phyloP scores from a whole-genome alignment of 2,113 vertebrate species.

The Orycteropus afer region DNA sequence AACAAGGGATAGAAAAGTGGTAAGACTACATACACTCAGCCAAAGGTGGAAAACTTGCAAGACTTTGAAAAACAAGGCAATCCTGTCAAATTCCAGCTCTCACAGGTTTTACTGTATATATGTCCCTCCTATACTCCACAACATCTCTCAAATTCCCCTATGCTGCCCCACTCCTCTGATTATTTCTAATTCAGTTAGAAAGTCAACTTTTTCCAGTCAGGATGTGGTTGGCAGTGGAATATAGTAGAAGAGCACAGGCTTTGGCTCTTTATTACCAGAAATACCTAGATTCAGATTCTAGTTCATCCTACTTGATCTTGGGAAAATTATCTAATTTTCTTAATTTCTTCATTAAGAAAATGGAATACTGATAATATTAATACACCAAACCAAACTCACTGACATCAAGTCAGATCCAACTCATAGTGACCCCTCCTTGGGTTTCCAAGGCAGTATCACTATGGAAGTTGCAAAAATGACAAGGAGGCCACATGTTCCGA shows the following conservation, averaged over 20 bases:
- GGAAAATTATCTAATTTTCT: constrained; percentile 18
- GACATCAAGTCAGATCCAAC: not conserved
- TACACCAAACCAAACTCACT: too few relatives aligned
- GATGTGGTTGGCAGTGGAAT: not conserved
- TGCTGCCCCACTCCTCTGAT: not conserved
- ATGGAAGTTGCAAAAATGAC: too few relatives aligned
- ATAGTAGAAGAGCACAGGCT: not conserved
- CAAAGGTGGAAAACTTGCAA: not conserved
- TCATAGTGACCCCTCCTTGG: too few relatives aligned
- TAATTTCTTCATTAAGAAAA: constrained; percentile 39
- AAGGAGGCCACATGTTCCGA: too few relatives aligned
- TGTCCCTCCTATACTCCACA: not conserved
- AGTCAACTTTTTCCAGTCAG: not conserved
- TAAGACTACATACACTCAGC: not conserved
- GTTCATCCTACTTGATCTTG: not conserved
- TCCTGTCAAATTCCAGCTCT: too few relatives aligned
- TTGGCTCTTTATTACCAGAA: constrained; percentile 18
- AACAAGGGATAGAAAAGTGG: not conserved
- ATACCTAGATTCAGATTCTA: not conserved
- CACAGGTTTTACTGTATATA: too few relatives aligned
- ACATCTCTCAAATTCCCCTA: not conserved
- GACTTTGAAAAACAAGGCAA: not conserved
- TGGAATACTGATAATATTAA: not conserved
- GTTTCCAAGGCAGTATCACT: too few relatives aligned
- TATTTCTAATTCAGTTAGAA: constrained; percentile 41